Evolutionary conservation across 2,888 invertebrate genomes (phyloP).

Genomic region (Elegia similella): DNA sequence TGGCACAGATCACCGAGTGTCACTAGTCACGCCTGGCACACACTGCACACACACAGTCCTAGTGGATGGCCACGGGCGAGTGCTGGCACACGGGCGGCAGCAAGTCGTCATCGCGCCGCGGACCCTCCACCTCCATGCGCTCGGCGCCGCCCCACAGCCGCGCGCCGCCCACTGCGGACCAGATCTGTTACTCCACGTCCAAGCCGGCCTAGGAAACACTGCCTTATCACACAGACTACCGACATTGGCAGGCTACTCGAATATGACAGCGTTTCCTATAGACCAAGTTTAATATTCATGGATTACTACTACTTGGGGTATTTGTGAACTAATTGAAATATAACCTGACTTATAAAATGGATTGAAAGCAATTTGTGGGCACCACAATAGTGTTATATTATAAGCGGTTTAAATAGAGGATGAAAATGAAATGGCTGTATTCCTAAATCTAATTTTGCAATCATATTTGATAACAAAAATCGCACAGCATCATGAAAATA

Average conservation of each 20-base stretch:
- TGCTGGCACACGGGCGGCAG: constrained; percentile 93
- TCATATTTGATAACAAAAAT: constrained; percentile 11
- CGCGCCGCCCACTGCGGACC: constrained; percentile 47
- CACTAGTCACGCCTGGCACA: background rate
- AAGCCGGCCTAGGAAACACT: too few relatives aligned
- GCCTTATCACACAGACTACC: background rate
- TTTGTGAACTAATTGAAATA: constrained; percentile 13
- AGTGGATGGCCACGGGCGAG: constrained; percentile 95
- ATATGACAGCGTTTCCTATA: background rate
- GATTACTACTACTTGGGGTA: constrained; percentile 12
- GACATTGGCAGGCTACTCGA: too few relatives aligned
- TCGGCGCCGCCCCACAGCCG: constrained; percentile 81
- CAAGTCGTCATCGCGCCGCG: constrained; percentile 82
- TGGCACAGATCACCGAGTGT: background rate
- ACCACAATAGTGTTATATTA: constrained; percentile 17
- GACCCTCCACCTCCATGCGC: constrained; percentile 85
- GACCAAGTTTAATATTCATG: background rate
- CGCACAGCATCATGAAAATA: constrained; percentile 16
- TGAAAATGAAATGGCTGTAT: constrained; percentile 1
- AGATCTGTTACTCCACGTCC: too few relatives aligned
- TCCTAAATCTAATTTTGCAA: constrained; percentile 7
- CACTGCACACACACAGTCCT: constrained; percentile 24
- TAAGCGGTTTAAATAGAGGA: constrained; percentile 13
- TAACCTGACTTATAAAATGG: constrained; percentile 8
- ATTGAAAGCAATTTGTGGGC: constrained; percentile 25